Conservation (phyloP, 2,113 vertebrate species). For the Gallinago media region DNA sequence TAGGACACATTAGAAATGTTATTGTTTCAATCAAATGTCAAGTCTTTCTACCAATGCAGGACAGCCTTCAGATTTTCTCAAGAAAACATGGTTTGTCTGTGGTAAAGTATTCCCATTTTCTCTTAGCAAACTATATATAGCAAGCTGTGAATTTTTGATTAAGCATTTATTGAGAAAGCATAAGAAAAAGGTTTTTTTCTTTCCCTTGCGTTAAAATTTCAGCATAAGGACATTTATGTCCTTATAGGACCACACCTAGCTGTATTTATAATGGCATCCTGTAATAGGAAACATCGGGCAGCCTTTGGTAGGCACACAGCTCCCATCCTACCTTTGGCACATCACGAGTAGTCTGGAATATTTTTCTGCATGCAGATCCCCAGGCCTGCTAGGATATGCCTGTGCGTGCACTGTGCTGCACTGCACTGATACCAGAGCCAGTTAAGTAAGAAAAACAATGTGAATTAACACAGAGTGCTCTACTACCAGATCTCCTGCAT, state of each 20-base stretch:
- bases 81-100: background rate
- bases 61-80: background rate
- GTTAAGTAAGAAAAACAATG: background rate
- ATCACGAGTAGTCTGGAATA: accelerated
- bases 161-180: background rate
- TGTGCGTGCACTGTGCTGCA: background rate
- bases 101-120: background rate
- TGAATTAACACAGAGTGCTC: background rate
- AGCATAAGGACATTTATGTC: background rate
- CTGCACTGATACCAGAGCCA: background rate
- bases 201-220: background rate
- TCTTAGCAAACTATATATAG: background rate
- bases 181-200: background rate
- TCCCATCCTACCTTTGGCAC: background rate
- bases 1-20: background rate
- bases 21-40: background rate
- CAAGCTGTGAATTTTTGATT: background rate
- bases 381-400: background rate
- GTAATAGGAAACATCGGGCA: background rate
- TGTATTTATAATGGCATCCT: accelerated
- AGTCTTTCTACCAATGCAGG: background rate
- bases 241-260: background rate
- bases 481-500: background rate
- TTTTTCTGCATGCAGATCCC: background rate
- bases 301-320: background rate